Conservation (phyloP, 2,888 invertebrate species). For the Eretmocerus hayati region DNA sequence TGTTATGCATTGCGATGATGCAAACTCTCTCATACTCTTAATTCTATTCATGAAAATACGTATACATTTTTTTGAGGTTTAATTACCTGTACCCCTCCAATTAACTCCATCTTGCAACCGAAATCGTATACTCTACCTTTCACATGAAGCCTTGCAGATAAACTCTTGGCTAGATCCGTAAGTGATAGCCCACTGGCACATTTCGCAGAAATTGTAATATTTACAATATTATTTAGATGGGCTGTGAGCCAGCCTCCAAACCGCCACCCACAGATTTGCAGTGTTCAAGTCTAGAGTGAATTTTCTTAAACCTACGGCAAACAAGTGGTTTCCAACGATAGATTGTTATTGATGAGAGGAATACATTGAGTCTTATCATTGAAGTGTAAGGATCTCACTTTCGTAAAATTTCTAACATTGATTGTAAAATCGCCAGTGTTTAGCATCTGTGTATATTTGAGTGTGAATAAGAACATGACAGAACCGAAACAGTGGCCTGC, state of each 20-base stretch:
- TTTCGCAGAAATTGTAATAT: constrained; percentile 53
- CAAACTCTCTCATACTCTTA: no score
- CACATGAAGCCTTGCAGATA: no score
- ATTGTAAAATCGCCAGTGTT: constrained; percentile 80
- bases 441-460: constrained; percentile 52
- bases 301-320: constrained; percentile 51
- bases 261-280: constrained; percentile 50
- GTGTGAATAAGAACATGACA: constrained; percentile 75
- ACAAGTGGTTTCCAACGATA: constrained; percentile 81
- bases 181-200: no score
- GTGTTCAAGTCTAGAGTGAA: constrained; percentile 62
- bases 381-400: constrained; percentile 53
- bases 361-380: constrained; percentile 33
- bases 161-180: no score
- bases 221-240: constrained; percentile 50
- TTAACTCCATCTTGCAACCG: no score
- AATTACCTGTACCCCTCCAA: no score
- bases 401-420: constrained; percentile 50
- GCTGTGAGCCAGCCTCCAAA: constrained; percentile 55
- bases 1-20: no score
- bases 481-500: constrained; percentile 81
- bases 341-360: constrained; percentile 54
- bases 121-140: no score
- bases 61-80: no score
- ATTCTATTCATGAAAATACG: no score